A percentile compares a stretch with the other conserved stretches of the same genome.
Evolutionary conservation across 2,888 invertebrate genomes (phyloP).

Genomic region (Lithophane leautieri): DNA sequence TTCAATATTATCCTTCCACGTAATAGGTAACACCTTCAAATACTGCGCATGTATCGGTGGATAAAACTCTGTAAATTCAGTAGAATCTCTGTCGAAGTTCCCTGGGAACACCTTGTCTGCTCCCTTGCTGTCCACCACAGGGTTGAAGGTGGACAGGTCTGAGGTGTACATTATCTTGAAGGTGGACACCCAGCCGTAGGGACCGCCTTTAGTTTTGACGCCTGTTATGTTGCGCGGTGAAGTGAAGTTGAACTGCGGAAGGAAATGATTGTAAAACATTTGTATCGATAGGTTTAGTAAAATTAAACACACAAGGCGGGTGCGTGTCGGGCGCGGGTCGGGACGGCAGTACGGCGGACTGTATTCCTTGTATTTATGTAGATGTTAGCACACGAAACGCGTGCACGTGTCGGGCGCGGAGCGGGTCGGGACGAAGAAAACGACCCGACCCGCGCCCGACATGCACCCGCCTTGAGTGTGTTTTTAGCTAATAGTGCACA

Average conservation of each 20-base stretch:
- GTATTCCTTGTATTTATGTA: no score
- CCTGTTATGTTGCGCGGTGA: slow-evolving; percentile 94
- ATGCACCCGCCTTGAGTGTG: no score
- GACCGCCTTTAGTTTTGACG: slow-evolving; percentile 93
- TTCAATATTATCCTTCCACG: slow-evolving; percentile 94
- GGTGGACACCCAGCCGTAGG: slow-evolving; percentile 93
- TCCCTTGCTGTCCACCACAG: slow-evolving; percentile 90
- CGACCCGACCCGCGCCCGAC: no score
- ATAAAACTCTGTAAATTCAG: slow-evolving; percentile 92
- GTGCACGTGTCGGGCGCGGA: no score
- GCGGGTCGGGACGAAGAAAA: no score
- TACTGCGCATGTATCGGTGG: slow-evolving; percentile 93
- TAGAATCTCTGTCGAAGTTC: slow-evolving; percentile 92
- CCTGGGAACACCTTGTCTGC: slow-evolving; percentile 92
- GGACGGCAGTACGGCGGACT: no score
- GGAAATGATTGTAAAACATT: not conserved
- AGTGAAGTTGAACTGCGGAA: slow-evolving; percentile 93
- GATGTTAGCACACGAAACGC: no score
- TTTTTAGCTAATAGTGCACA: no score
- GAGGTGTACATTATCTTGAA: slow-evolving; percentile 94
- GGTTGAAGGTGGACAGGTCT: slow-evolving; percentile 93
- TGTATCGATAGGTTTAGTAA: not conserved
- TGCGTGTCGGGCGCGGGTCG: no score
- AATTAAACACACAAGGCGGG: no score
- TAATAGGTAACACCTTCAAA: slow-evolving; percentile 92